These are phyloP conservation scores for Epinephelus malabaricus DNA, from an alignment of 2,797 vertebrate species.

Conservation along the genomic window DNA sequence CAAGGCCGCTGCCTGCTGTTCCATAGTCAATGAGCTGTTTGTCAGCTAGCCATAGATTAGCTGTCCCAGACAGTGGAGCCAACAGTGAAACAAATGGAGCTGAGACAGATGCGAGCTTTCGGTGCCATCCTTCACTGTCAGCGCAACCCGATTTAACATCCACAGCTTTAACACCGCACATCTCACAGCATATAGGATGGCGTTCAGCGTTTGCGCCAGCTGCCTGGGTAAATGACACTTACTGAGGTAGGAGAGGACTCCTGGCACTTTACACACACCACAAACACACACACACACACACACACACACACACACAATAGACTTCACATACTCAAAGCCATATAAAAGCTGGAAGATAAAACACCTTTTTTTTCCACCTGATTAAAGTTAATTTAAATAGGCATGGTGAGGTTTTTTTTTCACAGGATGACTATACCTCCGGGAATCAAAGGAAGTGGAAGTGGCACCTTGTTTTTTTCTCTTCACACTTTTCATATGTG, in stretches of 20 bases:
- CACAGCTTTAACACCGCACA: conserved; percentile 39
- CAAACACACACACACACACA: not conserved
- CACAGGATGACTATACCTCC: conserved; percentile 6
- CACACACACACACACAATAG: not conserved
- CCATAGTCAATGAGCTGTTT: conserved; percentile 78
- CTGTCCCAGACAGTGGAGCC: conserved; percentile 73
- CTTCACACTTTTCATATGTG: not conserved
- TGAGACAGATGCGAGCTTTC: conserved; percentile 72
- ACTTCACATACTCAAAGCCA: conserved; percentile 17
- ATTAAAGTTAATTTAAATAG: conserved; percentile 29
- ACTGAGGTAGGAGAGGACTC: conserved; percentile 13
- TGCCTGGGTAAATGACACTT: conserved; percentile 45
- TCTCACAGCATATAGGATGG: conserved; percentile 30
- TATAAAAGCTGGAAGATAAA: conserved; percentile 25
- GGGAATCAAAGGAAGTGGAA: conserved; percentile 15
- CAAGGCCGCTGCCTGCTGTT: conserved; percentile 70
- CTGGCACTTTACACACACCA: not conserved
- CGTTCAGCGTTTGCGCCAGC: conserved; percentile 43
- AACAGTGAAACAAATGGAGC: conserved; percentile 79
- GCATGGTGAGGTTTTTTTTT: conserved; percentile 8
- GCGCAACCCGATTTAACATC: conserved; percentile 55
- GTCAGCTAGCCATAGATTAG: conserved; percentile 79
- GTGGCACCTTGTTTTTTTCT: not conserved
- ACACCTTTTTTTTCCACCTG: conserved; percentile 15
- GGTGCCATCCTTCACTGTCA: conserved; percentile 74